Conservation (phyloP, 2,797 vertebrate genomes). For the Acanthurus lineatus region DNA sequence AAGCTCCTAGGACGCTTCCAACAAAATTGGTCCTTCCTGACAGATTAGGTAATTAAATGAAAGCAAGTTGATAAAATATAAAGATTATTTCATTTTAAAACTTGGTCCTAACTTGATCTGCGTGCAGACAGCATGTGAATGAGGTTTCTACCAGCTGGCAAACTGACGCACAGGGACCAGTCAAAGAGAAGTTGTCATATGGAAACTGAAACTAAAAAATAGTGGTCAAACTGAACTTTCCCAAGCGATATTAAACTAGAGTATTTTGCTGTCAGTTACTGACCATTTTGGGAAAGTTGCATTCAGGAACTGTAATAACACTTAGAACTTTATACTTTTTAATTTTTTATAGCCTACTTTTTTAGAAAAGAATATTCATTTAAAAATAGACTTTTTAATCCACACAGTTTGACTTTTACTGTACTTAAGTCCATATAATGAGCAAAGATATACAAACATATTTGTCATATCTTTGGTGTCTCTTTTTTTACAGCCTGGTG, state of each 20-base stretch:
- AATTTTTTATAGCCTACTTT: too few relatives aligned
- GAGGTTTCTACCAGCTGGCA: slow-evolving; percentile 8
- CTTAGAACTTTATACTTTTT: too few relatives aligned
- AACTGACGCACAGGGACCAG: rapidly evolving
- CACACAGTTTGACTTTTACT: too few relatives aligned
- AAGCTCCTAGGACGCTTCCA: background rate
- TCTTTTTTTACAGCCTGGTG: background rate
- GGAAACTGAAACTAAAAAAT: slow-evolving; percentile 55
- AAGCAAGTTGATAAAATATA: background rate
- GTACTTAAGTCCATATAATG: too few relatives aligned
- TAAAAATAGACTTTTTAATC: too few relatives aligned
- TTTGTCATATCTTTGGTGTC: background rate
- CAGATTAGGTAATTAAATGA: background rate
- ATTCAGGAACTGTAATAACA: background rate
- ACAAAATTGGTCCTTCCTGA: background rate
- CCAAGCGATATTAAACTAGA: background rate
- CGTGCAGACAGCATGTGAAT: background rate
- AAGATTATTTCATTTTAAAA: background rate
- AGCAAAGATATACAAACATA: too few relatives aligned
- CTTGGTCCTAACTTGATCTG: background rate
- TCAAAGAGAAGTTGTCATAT: background rate
- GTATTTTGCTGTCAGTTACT: background rate
- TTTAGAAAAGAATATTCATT: too few relatives aligned
- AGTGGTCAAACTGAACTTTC: background rate
- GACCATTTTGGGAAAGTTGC: background rate